Evolutionary conservation across 2,797 vertebrate species (phyloP), one percentile per base, ranked within the genome.

Genomic region (Thalassophryne amazonica): DNA sequence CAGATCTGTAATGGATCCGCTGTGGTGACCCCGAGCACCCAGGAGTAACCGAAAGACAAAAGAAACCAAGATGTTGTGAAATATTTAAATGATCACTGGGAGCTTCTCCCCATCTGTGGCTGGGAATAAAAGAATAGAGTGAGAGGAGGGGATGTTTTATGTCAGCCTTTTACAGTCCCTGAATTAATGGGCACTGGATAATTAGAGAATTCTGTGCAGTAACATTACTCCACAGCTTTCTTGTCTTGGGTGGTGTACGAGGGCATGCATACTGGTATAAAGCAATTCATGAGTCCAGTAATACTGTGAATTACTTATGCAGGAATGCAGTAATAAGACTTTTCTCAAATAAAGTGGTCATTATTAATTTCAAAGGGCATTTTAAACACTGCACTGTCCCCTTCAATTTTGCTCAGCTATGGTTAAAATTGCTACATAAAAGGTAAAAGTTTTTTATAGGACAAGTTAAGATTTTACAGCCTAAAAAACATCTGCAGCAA

Each of bases 81-180:
- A 85, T 74, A 82, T 79, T 83, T 71, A 77, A 83, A 83, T 82
- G 73, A 80, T 80, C 70, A 69, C 76, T 71, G 76, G 77, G 84
- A 85, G 72, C 76, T 82, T 69, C 67, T 73, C 17, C 60, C 51
- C 47, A 17, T 84, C 75, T 76, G 70, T 75, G 70, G 64, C 61
- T 57, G 60, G 56, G 63, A 73, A 82, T 84, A 73, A 82, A 84
- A 75, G 60, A 45, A 65, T 20, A 27, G 59, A 58, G 48, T 23
- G 54, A 69, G 65, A 68, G 60, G 69, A 69, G 70, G 60, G 64
- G 70, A 73, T 54, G 70, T 75, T 82, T 78, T 69, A 75, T 81
- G 77, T 77, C 76, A 54, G 64, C 69, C 45, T 76, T 74, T 80
- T 69, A 80, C 77, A 78, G 73, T 76, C 63, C 65, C 54, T 62